Conservation (phyloP, 2,888 invertebrate species). For the Carterocephalus palaemon region DNA sequence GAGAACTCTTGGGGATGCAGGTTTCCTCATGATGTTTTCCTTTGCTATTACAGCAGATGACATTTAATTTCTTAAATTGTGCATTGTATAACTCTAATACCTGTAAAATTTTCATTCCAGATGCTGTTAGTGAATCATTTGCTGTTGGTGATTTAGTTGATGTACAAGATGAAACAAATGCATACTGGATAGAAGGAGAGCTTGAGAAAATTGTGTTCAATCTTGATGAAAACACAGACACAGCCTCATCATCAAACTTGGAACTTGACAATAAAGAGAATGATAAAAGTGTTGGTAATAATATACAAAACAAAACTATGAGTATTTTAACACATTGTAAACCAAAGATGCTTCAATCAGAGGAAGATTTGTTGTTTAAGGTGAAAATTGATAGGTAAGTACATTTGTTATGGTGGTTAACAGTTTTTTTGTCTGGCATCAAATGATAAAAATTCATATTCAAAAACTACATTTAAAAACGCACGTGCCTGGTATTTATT, state of each 20-base stretch:
- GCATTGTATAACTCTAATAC: too few relatives aligned
- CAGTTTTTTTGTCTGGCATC: too few relatives aligned
- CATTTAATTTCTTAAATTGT: too few relatives aligned
- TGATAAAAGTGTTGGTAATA: slow-evolving; percentile 29
- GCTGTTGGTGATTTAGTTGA: slow-evolving; percentile 83
- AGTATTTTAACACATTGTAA: slow-evolving; percentile 51
- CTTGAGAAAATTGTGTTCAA: slow-evolving; percentile 75
- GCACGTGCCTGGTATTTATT: too few relatives aligned
- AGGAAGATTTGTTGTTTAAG: slow-evolving; percentile 65
- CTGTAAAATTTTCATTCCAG: slow-evolving; percentile 35
- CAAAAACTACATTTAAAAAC: too few relatives aligned
- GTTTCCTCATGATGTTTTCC: too few relatives aligned
- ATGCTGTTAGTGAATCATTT: slow-evolving; percentile 72
- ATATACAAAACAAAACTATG: too few relatives aligned
- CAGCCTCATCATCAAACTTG: slow-evolving; percentile 8
- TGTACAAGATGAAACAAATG: slow-evolving; percentile 78
- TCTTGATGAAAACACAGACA: slow-evolving; percentile 35
- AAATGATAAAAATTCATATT: too few relatives aligned
- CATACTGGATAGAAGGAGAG: slow-evolving; percentile 87
- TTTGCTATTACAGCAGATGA: too few relatives aligned
- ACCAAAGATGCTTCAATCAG: slow-evolving; percentile 43
- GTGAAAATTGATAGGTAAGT: slow-evolving; percentile 62
- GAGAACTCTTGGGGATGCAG: too few relatives aligned
- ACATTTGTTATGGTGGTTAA: slow-evolving; percentile 2
- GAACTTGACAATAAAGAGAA: slow-evolving; percentile 26